Evolutionary conservation across 2,797 vertebrate species (phyloP), one percentile per base, ranked within the genome.

Genomic region (Stomatorhinus walkeri): DNA sequence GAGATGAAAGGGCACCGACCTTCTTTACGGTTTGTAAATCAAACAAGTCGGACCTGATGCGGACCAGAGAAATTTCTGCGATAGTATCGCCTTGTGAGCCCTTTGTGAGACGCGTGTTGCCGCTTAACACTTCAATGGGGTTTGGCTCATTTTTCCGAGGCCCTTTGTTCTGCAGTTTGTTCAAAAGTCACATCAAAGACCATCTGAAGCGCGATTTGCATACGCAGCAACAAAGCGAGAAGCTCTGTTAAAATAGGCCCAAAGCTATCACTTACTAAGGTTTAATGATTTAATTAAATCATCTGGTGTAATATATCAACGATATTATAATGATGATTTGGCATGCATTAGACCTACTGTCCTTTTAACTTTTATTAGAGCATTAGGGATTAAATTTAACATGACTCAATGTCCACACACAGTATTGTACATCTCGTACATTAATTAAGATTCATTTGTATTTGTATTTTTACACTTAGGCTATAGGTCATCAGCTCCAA

Each of bases 131-230:
- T 95, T 96, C 95, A 95, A 88, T 94, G 92, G 92, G 94, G 93
- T 95, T 96, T 95, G 94, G 95, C 93, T 95, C 95, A 94, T 93
- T 94, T 95, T 94, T 96, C 95, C 96, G 96, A 95, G 93, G 93
- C 93, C 91, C 95, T 96, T 95, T 96, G 95, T 94, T 93, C 94
- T 94, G 93, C 95, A 96, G 93, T 95, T 95, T 93, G 94, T 95
- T 95, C 94, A 93, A 94, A 94, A 91, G 91, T 95, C 93, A 95
- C 95, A 95, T 97, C 95, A 96, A 96, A 97, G 88, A 91, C 95
- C 94, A 97, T 96, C 95, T 96, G 91, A 93, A 90, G 79, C 91
- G n/a, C 85, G 83, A 94, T 96, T 95, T 94, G 92, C 93, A 91
- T 95, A 93, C 93, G 89, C 90, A 89, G 79, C 84, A 90, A 91